These are phyloP conservation scores for Archips xylosteana DNA, from an alignment of 2,888 invertebrate species.

Conservation along the genomic window DNA sequence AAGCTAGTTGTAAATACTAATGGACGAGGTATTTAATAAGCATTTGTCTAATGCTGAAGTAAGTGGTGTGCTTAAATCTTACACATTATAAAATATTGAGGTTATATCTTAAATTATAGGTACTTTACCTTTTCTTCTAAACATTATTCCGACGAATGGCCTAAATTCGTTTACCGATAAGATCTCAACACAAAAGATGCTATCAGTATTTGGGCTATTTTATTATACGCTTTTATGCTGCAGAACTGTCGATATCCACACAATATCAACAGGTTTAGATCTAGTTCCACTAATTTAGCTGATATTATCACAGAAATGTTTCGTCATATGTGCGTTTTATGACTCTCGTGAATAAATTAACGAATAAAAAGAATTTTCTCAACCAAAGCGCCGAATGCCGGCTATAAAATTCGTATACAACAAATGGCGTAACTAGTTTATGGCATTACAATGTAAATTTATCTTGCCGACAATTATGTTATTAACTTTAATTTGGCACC, in stretches of 20 bases:
- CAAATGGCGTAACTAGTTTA: constrained; percentile 28
- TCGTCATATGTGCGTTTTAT: constrained; percentile 32
- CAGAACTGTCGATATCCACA: constrained; percentile 16
- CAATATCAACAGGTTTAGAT: constrained; percentile 12
- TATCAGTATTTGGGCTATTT: background rate
- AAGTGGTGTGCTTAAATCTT: constrained; percentile 23
- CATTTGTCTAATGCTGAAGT: constrained; percentile 34
- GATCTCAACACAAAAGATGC: background rate
- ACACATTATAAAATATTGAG: background rate
- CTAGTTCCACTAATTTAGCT: constrained; percentile 27
- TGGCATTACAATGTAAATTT: constrained; percentile 33
- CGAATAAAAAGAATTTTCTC: constrained; percentile 9
- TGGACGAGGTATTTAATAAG: constrained; percentile 43
- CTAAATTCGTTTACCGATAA: background rate
- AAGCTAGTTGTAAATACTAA: constrained; percentile 47
- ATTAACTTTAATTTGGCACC: constrained; percentile 38
- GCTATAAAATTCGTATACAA: constrained; percentile 26
- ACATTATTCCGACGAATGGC: background rate
- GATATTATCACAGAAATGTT: constrained; percentile 34
- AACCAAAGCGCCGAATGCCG: constrained; percentile 12
- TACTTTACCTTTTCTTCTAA: background rate
- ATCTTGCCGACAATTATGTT: constrained; percentile 38
- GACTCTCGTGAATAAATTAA: constrained; percentile 29
- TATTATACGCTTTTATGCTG: constrained; percentile 5
- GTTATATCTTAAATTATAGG: background rate